Evolutionary conservation across 2,888 invertebrate species (phyloP), one percentile per base, ranked within the genome.

Genomic region (Stenodera caucasica): DNA sequence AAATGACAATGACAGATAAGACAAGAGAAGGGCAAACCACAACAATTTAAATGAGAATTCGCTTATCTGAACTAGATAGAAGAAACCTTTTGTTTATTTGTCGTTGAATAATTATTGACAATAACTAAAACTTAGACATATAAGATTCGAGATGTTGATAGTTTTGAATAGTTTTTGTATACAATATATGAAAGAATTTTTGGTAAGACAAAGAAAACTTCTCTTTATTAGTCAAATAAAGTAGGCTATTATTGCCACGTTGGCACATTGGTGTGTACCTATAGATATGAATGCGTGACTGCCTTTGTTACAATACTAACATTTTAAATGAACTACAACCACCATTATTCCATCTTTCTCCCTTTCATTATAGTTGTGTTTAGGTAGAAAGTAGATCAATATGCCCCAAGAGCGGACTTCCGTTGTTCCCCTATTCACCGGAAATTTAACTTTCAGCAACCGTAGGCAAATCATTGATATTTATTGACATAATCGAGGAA

Each of bases 191-290:
- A n/a, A n/a, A n/a, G n/a, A n/a, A n/a, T n/a, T n/a, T n/a, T n/a
- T n/a, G n/a, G n/a, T n/a, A 60, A 66, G 64, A 64, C 62, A 67
- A 61, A 65, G 65, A 60, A 60, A 61, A 63, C n/a, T n/a, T n/a
- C 65, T 65, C 67, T 67, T 67, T 65, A 67, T 67, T 63, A 64
- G 64, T 58, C 60, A 66, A 67, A 67, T 67, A 67, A 66, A 67
- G 64, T 64, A 64, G 64, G 26, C 67, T 32, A 32, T 2, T 21
- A 26, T 26, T 60, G 60, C 60, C 63, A 55, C 63, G 58, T 60
- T 61, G 61, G 37, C 52, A 45, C 5, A 61, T 52, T 66, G 61
- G 57, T 61, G 12, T 35, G 11, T 3, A n/a, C 9, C 2, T 32
- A 35, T 14, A 57, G 60, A 64, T 5, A 15, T 45, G 55, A 62